A percentile compares a stretch with the other conserved stretches of the same genome.
Evolutionary conservation across 2,113 vertebrate genomes (phyloP).

Genomic region (Myrmophylax atrothorax): DNA sequence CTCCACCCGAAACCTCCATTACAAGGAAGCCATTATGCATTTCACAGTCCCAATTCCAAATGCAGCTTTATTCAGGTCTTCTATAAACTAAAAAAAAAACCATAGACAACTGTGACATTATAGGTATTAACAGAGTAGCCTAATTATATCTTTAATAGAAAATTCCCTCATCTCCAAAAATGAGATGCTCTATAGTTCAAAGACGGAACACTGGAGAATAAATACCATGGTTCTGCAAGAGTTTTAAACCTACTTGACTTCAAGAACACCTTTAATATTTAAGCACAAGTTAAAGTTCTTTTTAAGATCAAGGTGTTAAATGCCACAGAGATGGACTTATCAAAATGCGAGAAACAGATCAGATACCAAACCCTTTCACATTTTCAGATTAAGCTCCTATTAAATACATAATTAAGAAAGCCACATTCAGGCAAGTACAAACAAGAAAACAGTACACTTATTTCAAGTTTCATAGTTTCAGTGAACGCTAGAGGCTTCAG

Average conservation of each 20-base stretch:
- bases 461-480: background rate
- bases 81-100: constrained; percentile 35
- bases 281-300: background rate
- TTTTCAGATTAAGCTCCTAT: background rate
- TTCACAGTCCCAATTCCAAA: constrained; percentile 59
- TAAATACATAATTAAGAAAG: background rate
- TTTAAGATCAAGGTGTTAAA: background rate
- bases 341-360: background rate
- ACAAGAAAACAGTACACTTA: background rate
- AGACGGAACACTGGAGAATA: background rate
- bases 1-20: constrained; percentile 49
- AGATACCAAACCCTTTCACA: background rate
- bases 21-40: constrained; percentile 64
- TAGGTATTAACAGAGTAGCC: background rate
- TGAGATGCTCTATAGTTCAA: background rate
- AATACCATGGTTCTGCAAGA: background rate
- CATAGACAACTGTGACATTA: background rate
- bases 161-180: background rate
- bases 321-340: background rate
- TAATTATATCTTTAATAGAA: background rate
- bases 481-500: background rate
- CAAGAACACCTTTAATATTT: background rate
- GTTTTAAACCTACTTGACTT: background rate
- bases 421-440: background rate
- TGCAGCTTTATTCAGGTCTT: constrained; percentile 15